Evolutionary conservation across 2,888 invertebrate species (phyloP).

Genomic region (Eutolmus rufibarbis): DNA sequence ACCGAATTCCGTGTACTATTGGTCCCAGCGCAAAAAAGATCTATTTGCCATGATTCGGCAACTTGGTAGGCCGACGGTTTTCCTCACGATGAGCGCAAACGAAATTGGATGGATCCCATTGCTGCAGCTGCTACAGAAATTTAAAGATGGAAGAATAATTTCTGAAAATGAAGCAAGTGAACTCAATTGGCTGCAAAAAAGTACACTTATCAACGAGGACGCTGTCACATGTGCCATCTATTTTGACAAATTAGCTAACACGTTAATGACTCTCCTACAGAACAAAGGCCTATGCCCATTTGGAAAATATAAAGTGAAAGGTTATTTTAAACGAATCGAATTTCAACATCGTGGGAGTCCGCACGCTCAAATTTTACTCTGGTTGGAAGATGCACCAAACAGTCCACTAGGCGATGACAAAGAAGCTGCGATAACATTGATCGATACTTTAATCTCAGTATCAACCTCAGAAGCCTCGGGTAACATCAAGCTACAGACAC

Average conservation of each 20-base stretch:
- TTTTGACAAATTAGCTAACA: slow-evolving; percentile 48
- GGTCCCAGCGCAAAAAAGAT: slow-evolving; percentile 57
- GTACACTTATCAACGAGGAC: slow-evolving; percentile 50
- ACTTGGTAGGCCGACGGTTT: slow-evolving; percentile 56
- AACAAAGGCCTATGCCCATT: slow-evolving; percentile 16
- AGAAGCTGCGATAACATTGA: slow-evolving; percentile 48
- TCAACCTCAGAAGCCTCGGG: slow-evolving; percentile 47
- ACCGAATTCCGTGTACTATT: slow-evolving; percentile 50
- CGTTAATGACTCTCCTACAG: slow-evolving; percentile 44
- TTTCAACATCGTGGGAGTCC: not conserved
- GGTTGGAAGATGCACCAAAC: slow-evolving; percentile 56
- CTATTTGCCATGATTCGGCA: slow-evolving; percentile 60
- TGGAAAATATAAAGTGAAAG: slow-evolving; percentile 50
- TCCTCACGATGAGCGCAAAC: slow-evolving; percentile 61
- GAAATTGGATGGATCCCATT: slow-evolving; percentile 58
- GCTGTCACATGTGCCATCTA: slow-evolving; percentile 49
- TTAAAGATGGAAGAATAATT: slow-evolving; percentile 18
- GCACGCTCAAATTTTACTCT: slow-evolving; percentile 49
- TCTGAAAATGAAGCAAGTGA: slow-evolving; percentile 26
- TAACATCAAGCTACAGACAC: slow-evolving; percentile 50
- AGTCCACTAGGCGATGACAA: slow-evolving; percentile 47
- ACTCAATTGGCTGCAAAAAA: slow-evolving; percentile 46
- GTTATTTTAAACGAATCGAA: slow-evolving; percentile 52
- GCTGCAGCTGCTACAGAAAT: slow-evolving; percentile 55
- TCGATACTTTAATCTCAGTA: slow-evolving; percentile 15